Evolutionary conservation across 2,888 invertebrate species (phyloP).

Genomic region (Fissipunctia ypsillon): DNA sequence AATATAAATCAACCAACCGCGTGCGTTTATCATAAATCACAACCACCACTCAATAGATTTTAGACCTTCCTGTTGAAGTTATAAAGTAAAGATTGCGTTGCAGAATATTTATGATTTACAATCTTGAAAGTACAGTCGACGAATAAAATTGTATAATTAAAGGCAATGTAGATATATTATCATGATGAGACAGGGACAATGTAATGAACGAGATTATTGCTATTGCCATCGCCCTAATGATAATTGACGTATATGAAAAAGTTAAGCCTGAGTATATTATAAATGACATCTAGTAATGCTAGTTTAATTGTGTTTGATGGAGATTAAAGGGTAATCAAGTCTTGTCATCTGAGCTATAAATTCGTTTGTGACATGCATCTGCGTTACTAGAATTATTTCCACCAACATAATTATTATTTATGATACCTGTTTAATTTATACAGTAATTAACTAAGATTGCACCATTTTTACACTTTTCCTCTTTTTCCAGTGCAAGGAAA

Average conservation of each 20-base stretch:
- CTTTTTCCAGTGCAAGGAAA: background rate
- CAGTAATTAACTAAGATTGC: background rate
- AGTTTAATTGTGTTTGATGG: slow-evolving; percentile 52
- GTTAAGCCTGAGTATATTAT: slow-evolving; percentile 51
- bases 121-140: slow-evolving; percentile 50
- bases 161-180: slow-evolving; percentile 80
- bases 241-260: slow-evolving; percentile 66
- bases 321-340: slow-evolving; percentile 46
- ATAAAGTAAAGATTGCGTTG: slow-evolving; percentile 33
- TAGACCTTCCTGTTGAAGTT: background rate
- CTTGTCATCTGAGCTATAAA: slow-evolving; percentile 5
- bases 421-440: background rate
- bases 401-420: too few relatives aligned
- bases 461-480: background rate
- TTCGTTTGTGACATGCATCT: slow-evolving; percentile 11
- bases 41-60: background rate
- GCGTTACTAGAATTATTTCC: background rate
- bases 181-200: slow-evolving; percentile 71
- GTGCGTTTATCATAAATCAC: slow-evolving; percentile 32
- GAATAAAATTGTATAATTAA: slow-evolving; percentile 80
- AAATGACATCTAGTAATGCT: slow-evolving; percentile 54
- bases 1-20: slow-evolving; percentile 64
- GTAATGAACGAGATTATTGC: slow-evolving; percentile 76
- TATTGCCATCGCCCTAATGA: slow-evolving; percentile 72
- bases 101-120: slow-evolving; percentile 24